Percentiles rank a stretch among this genome's conserved stretches.
phyloP scores from a whole-genome alignment of 2,113 vertebrate species.

The Paradoxurus hermaphroditus region DNA sequence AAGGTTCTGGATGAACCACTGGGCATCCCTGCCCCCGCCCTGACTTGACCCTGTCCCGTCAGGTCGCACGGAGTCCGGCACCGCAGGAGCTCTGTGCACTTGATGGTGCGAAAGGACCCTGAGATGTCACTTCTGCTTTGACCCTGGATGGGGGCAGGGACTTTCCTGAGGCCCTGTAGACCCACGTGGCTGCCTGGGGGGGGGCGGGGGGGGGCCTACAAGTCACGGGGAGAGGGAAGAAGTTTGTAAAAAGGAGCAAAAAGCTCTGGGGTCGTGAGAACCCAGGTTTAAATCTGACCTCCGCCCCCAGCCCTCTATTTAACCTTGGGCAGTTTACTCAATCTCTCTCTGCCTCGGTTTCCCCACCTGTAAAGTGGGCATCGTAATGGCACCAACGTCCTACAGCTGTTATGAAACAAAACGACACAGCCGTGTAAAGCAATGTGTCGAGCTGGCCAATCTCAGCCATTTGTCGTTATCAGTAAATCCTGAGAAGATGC shows the following conservation, averaged over 20 bases:
- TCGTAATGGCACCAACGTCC: neutral
- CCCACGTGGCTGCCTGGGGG: neutral
- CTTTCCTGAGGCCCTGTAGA: neutral
- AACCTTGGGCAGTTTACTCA: neutral
- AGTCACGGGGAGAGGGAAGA: neutral
- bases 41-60: fast-evolving
- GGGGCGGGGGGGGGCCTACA: neutral
- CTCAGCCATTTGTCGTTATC: neutral
- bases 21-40: neutral
- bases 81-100: neutral
- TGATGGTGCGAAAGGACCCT: fast-evolving
- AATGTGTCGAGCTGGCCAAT: fast-evolving
- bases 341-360: neutral
- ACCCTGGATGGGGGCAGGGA: neutral
- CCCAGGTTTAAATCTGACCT: neutral
- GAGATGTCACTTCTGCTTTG: neutral
- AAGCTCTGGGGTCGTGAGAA: neutral
- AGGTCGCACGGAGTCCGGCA: neutral
- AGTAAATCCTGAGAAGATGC: neutral
- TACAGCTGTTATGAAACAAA: neutral
- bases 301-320: neutral
- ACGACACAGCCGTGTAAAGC: neutral
- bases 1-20: fast-evolving
- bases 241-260: neutral
- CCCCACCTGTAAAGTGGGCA: neutral